phyloP scores from a whole-genome alignment of 2,797 vertebrate species.

The Micropoecilia bifurca region DNA sequence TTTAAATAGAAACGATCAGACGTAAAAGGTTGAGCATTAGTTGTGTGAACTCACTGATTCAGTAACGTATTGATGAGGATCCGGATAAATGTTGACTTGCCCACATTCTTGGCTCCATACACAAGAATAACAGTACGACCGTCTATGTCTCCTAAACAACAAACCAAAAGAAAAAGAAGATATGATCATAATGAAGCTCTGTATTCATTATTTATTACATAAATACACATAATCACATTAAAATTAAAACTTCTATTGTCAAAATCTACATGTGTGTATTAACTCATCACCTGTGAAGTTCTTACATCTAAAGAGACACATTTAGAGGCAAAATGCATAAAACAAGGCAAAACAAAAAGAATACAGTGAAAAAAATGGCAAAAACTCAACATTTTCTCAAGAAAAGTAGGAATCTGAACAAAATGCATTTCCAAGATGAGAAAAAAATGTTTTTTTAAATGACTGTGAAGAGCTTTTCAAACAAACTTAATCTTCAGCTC shows the following conservation, averaged over 20 bases:
- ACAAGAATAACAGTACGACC: conserved; percentile 89
- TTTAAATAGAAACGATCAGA: background rate
- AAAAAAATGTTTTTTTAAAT: background rate
- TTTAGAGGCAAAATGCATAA: background rate
- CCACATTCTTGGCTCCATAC: conserved; percentile 89
- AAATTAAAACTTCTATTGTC: background rate
- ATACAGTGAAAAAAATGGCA: background rate
- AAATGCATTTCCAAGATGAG: background rate
- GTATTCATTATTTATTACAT: background rate
- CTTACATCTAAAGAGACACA: background rate
- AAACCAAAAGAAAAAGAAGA: background rate
- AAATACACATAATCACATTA: background rate
- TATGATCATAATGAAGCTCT: background rate
- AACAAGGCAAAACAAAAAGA: background rate
- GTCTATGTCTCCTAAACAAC: conserved; percentile 85
- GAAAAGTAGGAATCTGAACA: background rate
- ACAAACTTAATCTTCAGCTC: background rate
- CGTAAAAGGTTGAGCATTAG: background rate
- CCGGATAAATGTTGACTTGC: conserved; percentile 93
- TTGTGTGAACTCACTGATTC: conserved; percentile 85
- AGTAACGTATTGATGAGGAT: conserved; percentile 91
- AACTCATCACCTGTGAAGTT: background rate
- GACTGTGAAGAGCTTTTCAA: background rate
- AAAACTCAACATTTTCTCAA: background rate
- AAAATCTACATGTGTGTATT: background rate